phyloP scores from a whole-genome alignment of 2,113 vertebrate species.

The Phalacrocorax brasilianus region DNA sequence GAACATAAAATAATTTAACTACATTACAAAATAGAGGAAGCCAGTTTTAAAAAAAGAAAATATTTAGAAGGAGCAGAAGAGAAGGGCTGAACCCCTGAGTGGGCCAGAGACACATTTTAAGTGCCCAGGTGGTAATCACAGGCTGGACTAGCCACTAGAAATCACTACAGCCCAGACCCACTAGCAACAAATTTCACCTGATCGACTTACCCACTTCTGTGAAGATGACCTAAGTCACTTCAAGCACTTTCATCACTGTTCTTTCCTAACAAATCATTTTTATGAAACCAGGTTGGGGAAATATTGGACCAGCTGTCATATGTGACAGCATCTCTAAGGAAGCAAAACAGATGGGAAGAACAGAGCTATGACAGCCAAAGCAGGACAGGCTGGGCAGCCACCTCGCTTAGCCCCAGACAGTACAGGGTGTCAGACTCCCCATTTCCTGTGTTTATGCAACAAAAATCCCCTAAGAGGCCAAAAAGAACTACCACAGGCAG shows the following conservation, averaged over 20 bases:
- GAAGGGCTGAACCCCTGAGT: neutral
- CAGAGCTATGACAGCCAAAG: neutral
- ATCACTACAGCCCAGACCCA: rapidly evolving
- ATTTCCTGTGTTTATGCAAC: neutral
- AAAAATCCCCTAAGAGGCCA: neutral
- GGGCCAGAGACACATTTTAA: neutral
- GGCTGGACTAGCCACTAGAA: neutral
- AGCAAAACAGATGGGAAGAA: neutral
- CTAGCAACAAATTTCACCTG: neutral
- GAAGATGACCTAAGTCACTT: neutral
- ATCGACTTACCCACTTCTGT: neutral
- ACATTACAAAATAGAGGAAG: neutral
- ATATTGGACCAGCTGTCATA: neutral
- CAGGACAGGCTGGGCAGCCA: rapidly evolving
- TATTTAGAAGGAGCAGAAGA: neutral
- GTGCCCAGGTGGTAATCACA: neutral
- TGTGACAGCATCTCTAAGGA: neutral
- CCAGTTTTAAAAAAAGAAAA: neutral
- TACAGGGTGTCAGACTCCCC: rapidly evolving
- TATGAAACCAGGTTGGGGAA: neutral
- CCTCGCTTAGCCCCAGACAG: neutral
- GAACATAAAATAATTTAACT: neutral
- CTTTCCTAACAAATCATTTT: neutral
- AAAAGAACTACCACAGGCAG: neutral
- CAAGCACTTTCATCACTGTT: neutral